Evolutionary conservation across 2,888 invertebrate genomes (phyloP).

Genomic region (Pollenia angustigena): DNA sequence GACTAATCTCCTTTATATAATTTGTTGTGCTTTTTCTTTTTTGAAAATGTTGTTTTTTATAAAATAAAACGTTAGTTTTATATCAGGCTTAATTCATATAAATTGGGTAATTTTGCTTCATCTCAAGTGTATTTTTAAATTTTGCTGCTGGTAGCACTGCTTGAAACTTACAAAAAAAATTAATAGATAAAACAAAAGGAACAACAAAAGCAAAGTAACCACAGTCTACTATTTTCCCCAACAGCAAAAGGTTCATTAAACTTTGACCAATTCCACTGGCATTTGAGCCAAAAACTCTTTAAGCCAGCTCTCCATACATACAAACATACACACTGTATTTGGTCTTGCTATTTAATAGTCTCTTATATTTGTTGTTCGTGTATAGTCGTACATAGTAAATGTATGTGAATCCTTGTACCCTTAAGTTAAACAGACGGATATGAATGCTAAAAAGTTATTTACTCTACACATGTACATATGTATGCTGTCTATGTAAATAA

Average conservation of each 20-base stretch:
- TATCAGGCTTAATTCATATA: too few relatives aligned
- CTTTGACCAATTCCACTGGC: conserved; percentile 69
- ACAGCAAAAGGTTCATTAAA: conserved; percentile 70
- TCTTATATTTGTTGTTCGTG: conserved; percentile 13
- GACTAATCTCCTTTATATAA: too few relatives aligned
- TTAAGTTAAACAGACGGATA: conserved; percentile 9
- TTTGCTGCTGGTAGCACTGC: too few relatives aligned
- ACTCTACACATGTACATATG: background rate
- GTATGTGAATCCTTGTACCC: conserved; percentile 32
- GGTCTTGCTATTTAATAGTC: conserved; percentile 7
- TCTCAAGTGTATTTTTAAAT: too few relatives aligned
- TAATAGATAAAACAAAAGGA: background rate
- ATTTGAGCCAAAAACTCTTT: conserved; percentile 56
- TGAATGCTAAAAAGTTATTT: background rate
- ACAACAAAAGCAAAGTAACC: conserved; percentile 20
- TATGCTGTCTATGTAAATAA: background rate
- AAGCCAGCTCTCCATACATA: conserved; percentile 17
- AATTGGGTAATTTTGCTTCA: too few relatives aligned
- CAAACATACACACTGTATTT: background rate
- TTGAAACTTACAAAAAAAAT: background rate
- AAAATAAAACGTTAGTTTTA: too few relatives aligned
- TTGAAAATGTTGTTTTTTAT: too few relatives aligned
- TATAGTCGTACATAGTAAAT: background rate
- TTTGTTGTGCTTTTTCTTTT: too few relatives aligned
- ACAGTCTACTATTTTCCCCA: conserved; percentile 22